Conservation (phyloP, 2,797 vertebrate genomes). For the Gephyroberyx darwinii region DNA sequence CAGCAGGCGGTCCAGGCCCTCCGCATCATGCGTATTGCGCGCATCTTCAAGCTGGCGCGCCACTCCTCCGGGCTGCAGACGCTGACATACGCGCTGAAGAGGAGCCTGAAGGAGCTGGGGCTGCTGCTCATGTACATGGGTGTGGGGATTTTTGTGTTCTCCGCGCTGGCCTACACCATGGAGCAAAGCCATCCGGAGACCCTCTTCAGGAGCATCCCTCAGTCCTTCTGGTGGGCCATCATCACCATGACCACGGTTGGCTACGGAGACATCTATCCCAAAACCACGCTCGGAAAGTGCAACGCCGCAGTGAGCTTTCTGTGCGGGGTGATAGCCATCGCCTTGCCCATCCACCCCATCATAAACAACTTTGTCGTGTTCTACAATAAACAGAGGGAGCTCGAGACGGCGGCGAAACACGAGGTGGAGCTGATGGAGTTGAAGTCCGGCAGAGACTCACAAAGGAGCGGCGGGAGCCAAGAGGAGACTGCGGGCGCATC, state of each 20-base stretch:
- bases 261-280: slow-evolving; percentile 97
- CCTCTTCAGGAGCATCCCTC: slow-evolving; percentile 96
- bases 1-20: slow-evolving; percentile 96
- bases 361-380: slow-evolving; percentile 98
- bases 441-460: slow-evolving; percentile 76
- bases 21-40: slow-evolving; percentile 93
- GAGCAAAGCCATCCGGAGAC: slow-evolving; percentile 97
- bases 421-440: slow-evolving; percentile 96
- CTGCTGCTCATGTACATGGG: slow-evolving; percentile 97
- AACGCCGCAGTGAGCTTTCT: slow-evolving; percentile 97
- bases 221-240: slow-evolving; percentile 99
- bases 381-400: slow-evolving; percentile 94
- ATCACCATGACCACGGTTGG: slow-evolving; percentile 99
- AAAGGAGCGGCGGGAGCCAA: slow-evolving; percentile 61
- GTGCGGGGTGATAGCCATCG: slow-evolving; percentile 96
- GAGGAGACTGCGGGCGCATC: slow-evolving; percentile 22
- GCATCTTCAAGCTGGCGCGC: slow-evolving; percentile 96
- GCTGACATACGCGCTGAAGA: slow-evolving; percentile 93
- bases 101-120: slow-evolving; percentile 95
- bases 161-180: slow-evolving; percentile 95
- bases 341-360: slow-evolving; percentile 96
- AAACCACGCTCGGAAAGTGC: slow-evolving; percentile 94
- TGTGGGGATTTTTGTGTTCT: slow-evolving; percentile 97
- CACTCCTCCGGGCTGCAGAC: slow-evolving; percentile 96
- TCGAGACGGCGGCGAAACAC: slow-evolving; percentile 95